Conservation (phyloP, 1,140 invertebrate species). For the Polypedilum vanderplanki region DNA sequence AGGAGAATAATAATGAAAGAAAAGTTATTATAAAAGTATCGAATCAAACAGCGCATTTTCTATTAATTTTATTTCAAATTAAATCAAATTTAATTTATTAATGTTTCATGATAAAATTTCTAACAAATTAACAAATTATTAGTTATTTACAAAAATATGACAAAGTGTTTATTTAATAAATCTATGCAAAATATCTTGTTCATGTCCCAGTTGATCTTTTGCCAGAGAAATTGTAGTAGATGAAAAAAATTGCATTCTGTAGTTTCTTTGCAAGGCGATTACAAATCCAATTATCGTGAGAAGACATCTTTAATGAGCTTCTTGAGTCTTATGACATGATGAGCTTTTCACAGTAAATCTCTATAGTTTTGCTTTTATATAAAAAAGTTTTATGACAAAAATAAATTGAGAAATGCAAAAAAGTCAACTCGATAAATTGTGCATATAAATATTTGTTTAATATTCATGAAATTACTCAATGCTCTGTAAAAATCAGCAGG, state of each 20-base stretch:
- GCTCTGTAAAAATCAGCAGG: neutral
- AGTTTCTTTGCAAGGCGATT: neutral
- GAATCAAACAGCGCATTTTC: too few relatives aligned
- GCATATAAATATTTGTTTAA: constrained; percentile 12
- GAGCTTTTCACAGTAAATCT: neutral
- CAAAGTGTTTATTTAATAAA: too few relatives aligned
- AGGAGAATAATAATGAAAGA: too few relatives aligned
- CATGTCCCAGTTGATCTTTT: neutral
- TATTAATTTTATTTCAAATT: too few relatives aligned
- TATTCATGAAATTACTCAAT: neutral
- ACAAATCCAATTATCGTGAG: constrained; percentile 4
- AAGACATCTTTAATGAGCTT: constrained; percentile 17
- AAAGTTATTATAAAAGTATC: too few relatives aligned
- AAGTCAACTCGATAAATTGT: neutral
- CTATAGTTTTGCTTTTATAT: neutral
- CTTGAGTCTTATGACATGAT: neutral
- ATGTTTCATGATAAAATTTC: too few relatives aligned
- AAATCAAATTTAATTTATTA: too few relatives aligned
- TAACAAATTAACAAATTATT: too few relatives aligned
- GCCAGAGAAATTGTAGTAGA: neutral
- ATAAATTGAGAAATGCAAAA: neutral
- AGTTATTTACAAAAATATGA: too few relatives aligned
- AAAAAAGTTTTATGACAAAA: neutral
- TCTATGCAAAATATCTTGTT: too few relatives aligned
- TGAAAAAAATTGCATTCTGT: neutral